Evolutionary conservation across 2,113 vertebrate genomes (phyloP), one percentile per base, ranked within the genome.

Genomic region (Solea senegalensis): DNA sequence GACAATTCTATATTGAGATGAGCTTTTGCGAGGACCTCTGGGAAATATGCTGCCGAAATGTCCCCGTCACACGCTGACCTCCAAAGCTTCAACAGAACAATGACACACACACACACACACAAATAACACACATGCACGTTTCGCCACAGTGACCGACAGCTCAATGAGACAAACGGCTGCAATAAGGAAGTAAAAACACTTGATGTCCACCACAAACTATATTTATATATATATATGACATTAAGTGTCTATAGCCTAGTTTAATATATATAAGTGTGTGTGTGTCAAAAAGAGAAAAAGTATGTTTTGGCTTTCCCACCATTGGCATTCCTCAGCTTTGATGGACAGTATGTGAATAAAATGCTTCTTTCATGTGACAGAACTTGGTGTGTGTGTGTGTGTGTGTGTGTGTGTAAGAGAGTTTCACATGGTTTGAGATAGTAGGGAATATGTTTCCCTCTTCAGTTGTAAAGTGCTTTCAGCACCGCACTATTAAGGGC

Each of bases 1-100:
- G 62, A 52, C 55, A 54, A 59, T 40, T 76, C 65, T 75, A 77
- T 86, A 84, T 77, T 79, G 76, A 79, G 69, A 64, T 16, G 11
- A 55, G 74, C 57, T 65, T 21, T 74, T 68, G 65, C 69, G 63
- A 81, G 34, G 74, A 75, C 86, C 87, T 88, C 60, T 70, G 88
- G 82, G 85, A 88, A 90, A 89, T 88, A 71, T 85, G 44, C 67
- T 48, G 73, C 76, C 71, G 74, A 87, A 88, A 88, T 76, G 74
- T 78, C 74, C 66, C 67, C 55, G 64, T 80, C 76, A 68, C 76
- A 74, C 57, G 68, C 64, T 84, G 84, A 88, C 87, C 87, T 88
- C 86, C 58, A 75, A 80, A 76, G 21, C 67, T 68, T 67, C 63
- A 3, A 60, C 26, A 82, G 72, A 86, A 90, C 86, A 88, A 89